phyloP scores from a whole-genome alignment of 2,888 invertebrate species.

The Nebria salina region DNA sequence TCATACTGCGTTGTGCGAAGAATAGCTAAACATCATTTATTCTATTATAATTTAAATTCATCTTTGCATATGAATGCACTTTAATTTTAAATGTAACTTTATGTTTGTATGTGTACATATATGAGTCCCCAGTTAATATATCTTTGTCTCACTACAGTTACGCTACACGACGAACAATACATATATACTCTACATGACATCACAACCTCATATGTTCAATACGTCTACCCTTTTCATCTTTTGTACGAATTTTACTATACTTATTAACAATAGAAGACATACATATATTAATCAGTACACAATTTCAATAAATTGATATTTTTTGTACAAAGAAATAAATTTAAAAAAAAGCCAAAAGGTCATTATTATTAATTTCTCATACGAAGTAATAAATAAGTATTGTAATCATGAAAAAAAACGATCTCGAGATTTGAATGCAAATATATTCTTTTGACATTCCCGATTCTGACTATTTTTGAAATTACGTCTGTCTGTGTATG shows the following conservation, averaged over 20 bases:
- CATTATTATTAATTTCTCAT: no score
- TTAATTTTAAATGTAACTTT: slow-evolving; percentile 42
- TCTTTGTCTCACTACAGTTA: slow-evolving; percentile 35
- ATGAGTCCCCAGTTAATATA: slow-evolving; percentile 25
- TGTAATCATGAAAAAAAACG: no score
- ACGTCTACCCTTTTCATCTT: slow-evolving; percentile 1
- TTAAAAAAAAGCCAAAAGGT: no score
- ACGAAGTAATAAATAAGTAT: no score
- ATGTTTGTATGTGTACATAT: background rate
- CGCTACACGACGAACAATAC: background rate
- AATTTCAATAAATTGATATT: no score
- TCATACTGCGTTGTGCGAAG: slow-evolving; percentile 18
- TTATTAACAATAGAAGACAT: background rate
- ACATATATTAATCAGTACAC: no score
- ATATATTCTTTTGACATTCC: no score
- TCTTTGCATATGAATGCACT: slow-evolving; percentile 45
- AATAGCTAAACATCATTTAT: slow-evolving; percentile 36
- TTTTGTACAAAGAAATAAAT: no score
- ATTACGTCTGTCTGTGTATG: no score
- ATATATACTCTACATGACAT: background rate
- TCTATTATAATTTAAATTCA: slow-evolving; percentile 44
- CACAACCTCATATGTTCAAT: background rate
- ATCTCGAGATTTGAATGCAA: no score
- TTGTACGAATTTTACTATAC: background rate
- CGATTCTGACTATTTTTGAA: no score